Percentiles rank a stretch among this genome's conserved stretches.
Conservation (phyloP, 2,888 invertebrate species). For the Tolmerus cingulatus region DNA sequence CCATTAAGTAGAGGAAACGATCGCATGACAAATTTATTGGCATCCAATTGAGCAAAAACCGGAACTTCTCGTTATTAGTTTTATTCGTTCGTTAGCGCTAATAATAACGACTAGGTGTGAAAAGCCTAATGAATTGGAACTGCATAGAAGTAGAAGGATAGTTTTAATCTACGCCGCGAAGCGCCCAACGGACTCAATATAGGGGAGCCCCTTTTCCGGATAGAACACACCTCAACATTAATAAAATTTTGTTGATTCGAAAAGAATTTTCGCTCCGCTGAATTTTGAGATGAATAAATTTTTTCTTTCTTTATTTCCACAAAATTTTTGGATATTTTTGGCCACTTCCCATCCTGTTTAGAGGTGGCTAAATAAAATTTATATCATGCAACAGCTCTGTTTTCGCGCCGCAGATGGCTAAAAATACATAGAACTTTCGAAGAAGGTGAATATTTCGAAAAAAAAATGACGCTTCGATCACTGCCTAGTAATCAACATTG, state of each 20-base stretch:
- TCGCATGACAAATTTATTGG: neutral
- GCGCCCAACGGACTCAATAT: neutral
- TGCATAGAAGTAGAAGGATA: neutral
- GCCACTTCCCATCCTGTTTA: neutral
- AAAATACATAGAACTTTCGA: neutral
- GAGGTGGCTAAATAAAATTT: neutral
- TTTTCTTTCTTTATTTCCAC: neutral
- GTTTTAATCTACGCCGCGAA: neutral
- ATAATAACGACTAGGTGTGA: neutral
- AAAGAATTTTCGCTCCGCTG: neutral
- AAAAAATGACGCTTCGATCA: neutral
- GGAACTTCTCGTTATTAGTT: neutral
- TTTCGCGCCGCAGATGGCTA: neutral
- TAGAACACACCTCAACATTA: neutral
- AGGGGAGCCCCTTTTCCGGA: neutral
- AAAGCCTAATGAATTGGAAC: conserved; percentile 15
- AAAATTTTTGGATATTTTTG: neutral
- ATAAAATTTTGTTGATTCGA: neutral
- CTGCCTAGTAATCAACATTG: conserved; percentile 1
- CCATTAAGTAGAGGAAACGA: neutral
- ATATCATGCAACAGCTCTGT: neutral
- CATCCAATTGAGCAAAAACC: neutral
- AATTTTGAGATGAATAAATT: neutral
- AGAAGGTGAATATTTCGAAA: neutral
- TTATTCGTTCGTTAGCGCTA: neutral